These are phyloP conservation scores for Augiades crinisus DNA, from an alignment of 2,888 invertebrate genomes.

Conservation along the genomic window DNA sequence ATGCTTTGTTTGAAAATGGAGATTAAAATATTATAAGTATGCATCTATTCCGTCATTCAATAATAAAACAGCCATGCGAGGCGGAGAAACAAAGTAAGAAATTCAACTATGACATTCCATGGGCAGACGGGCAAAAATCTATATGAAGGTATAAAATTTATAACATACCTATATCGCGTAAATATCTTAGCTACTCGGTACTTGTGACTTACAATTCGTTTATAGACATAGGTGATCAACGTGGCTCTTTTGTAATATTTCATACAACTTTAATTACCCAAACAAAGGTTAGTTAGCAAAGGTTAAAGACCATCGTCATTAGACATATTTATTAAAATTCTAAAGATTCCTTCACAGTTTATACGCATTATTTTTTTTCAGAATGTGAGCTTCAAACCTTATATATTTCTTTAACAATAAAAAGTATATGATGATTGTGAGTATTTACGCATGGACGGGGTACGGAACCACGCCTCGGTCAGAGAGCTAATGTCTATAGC, in stretches of 20 bases:
- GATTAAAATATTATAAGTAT: neutral
- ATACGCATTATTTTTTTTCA: neutral
- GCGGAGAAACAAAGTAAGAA: neutral
- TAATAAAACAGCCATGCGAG: neutral
- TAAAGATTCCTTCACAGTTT: too few species aligned
- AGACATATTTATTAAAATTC: too few species aligned
- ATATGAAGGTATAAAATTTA: neutral
- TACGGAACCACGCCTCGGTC: conserved; percentile 31
- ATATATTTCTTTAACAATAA: neutral
- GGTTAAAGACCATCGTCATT: too few species aligned
- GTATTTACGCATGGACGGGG: conserved; percentile 1
- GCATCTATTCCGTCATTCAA: neutral
- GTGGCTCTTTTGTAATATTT: too few species aligned
- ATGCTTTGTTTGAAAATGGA: too few species aligned
- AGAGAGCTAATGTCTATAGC: neutral
- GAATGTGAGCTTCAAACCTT: too few species aligned
- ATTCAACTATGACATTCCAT: neutral
- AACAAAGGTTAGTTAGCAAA: too few species aligned
- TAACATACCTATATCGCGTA: neutral
- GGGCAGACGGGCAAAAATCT: neutral
- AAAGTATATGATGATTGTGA: neutral
- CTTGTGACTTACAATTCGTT: too few species aligned
- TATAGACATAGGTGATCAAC: too few species aligned
- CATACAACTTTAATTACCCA: too few species aligned
- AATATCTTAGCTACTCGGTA: too few species aligned